phyloP scores from a whole-genome alignment of 2,113 vertebrate genomes.

The Lycaon pictus region DNA sequence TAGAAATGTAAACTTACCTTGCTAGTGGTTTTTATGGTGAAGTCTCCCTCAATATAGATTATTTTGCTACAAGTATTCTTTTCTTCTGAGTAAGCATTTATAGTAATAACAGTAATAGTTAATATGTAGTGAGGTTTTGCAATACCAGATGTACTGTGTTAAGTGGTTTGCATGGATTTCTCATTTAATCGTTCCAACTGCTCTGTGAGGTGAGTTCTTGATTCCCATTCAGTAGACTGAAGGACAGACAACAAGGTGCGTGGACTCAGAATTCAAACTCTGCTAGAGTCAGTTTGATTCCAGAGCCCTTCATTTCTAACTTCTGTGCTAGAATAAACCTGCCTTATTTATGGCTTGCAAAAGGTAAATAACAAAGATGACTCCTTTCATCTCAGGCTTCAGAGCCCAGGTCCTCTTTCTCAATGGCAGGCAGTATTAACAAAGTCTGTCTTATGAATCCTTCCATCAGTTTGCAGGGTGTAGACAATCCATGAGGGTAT shows the following conservation, averaged over 20 bases:
- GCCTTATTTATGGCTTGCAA: background rate
- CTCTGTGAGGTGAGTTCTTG: background rate
- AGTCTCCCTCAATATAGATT: background rate
- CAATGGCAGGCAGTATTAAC: background rate
- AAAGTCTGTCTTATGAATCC: background rate
- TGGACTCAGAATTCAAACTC: background rate
- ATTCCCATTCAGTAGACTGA: background rate
- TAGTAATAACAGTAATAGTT: background rate
- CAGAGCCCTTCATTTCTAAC: background rate
- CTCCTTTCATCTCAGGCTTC: background rate
- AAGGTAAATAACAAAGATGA: background rate
- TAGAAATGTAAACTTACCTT: background rate
- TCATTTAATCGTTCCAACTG: background rate
- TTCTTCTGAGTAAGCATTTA: constrained; percentile 4
- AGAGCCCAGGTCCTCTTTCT: background rate
- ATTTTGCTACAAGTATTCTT: background rate
- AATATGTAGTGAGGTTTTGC: background rate
- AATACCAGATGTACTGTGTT: background rate
- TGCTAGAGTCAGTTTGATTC: background rate
- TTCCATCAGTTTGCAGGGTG: background rate
- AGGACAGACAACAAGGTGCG: background rate
- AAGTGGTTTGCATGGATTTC: background rate
- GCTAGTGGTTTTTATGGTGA: background rate
- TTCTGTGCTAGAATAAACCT: background rate
- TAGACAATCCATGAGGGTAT: background rate